Conservation (phyloP, 1,140 invertebrate genomes). For the Pectinophora gossypiella region DNA sequence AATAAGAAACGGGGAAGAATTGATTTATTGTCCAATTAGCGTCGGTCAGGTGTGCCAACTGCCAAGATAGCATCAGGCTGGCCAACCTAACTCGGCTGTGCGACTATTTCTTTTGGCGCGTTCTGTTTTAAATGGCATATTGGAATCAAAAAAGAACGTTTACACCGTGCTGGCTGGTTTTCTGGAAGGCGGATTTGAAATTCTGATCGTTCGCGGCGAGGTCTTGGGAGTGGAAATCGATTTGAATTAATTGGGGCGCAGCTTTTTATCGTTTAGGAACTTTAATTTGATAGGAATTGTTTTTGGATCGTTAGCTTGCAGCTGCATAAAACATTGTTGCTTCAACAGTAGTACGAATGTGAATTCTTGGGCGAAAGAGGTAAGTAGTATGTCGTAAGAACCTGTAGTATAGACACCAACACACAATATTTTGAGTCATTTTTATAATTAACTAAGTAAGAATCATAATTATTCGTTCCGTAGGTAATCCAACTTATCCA, state of each 20-base stretch:
- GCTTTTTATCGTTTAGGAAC: conserved; percentile 53
- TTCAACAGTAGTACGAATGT: too few species aligned
- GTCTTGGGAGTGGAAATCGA: conserved; percentile 66
- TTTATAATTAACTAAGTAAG: too few species aligned
- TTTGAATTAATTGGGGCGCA: conserved; percentile 63
- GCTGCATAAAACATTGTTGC: background rate
- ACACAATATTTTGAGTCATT: too few species aligned
- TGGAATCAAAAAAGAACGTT: conserved; percentile 71
- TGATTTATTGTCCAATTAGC: conserved; percentile 76
- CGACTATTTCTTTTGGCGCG: conserved; percentile 70
- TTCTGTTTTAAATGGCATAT: conserved; percentile 69
- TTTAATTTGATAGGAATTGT: conserved; percentile 66
- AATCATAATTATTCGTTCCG: too few species aligned
- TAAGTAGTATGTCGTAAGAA: too few species aligned
- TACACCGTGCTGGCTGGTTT: conserved; percentile 63
- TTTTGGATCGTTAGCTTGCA: conserved; percentile 13
- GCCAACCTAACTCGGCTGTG: conserved; percentile 65
- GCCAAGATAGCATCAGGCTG: conserved; percentile 73
- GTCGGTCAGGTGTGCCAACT: conserved; percentile 75
- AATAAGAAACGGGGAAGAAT: conserved; percentile 74
- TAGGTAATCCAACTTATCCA: too few species aligned
- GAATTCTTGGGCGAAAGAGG: too few species aligned
- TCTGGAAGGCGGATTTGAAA: conserved; percentile 66
- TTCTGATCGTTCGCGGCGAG: conserved; percentile 64
- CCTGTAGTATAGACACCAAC: too few species aligned